These are phyloP conservation scores for Sebastes ruberrimus DNA, from an alignment of 2,797 vertebrate species.

Conservation along the genomic window DNA sequence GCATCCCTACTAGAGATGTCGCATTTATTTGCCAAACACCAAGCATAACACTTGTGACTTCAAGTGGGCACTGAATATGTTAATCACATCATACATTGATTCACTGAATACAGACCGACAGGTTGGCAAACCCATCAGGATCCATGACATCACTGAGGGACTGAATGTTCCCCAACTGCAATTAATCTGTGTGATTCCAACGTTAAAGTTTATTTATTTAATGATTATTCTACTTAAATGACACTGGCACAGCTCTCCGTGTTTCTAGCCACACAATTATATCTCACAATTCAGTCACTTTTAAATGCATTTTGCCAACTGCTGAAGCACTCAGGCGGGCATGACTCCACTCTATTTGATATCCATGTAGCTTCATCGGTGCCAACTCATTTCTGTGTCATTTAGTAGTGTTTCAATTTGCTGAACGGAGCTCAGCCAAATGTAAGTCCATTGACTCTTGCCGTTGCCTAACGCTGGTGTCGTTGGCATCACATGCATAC, in stretches of 20 bases:
- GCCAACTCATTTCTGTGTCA: constrained; percentile 28
- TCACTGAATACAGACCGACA: background rate
- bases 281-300: background rate
- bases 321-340: background rate
- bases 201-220: constrained; percentile 22
- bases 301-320: constrained; percentile 10
- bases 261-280: background rate
- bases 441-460: background rate
- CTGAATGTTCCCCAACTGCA: constrained; percentile 12
- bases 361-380: constrained; percentile 10
- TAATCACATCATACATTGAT: constrained; percentile 11
- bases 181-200: constrained; percentile 18
- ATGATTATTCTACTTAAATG: constrained; percentile 21
- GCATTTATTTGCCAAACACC: background rate
- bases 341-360: constrained; percentile 9
- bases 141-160: constrained; percentile 12
- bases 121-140: constrained; percentile 6
- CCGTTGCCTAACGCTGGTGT: constrained; percentile 15
- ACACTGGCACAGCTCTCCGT: background rate
- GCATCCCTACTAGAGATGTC: background rate
- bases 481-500: constrained; percentile 25
- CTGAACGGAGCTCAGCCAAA: constrained; percentile 32
- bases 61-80: background rate
- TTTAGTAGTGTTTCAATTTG: background rate
- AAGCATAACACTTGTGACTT: background rate